Base-by-base conservation (phyloP, 2,113 vertebrate genomes). In the Okapia johnstoni region DNA sequence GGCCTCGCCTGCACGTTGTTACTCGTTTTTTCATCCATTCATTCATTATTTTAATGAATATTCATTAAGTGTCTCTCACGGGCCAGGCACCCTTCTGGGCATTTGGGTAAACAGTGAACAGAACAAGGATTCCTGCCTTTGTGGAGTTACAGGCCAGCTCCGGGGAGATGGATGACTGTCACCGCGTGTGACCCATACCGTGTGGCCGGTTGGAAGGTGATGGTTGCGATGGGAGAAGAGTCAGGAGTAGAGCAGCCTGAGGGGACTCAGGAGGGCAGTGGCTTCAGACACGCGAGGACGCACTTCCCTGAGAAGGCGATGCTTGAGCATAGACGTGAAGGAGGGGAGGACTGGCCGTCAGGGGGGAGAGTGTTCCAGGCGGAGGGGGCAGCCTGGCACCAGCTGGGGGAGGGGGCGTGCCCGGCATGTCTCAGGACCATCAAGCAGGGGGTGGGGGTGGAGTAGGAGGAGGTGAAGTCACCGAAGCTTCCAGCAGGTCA, bases 121-220 rank as follows among this genome's bases (percentile, higher is more conserved):
- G 28, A 36, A 36, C 28, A 5, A 48, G 60, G 86, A 48, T 43
- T 46, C 36, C 25, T 77, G 76, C 3, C 63, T 40, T 58, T 9
- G 40, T 61, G 52, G 76, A 57, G 60, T n/a, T 54, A 25, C 0
- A 3, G 11, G 94, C 54, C 55, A 25, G 33, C 48, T n/a, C 4
- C 13, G 43, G 58, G 36, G n/a, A 95, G 28, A 50, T 46, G 1
- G 33, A 15, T 12, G 16, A 48, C 36, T 3, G 15, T 63, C n/a
- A n/a, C 33, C 17, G 58, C 0, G 1, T 30, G 13, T 12, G 58
- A 0, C 70, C 16, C 40, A 17, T n/a, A 33, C 14, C 1, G 9
- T 43, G 7, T 43, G 43, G 21, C 52, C 0, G 16, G 17, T 48
- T 21, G 17, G 50, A 60, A 63, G 28, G 25, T 90, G 85, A 17